A percentile compares a stretch with the other conserved stretches of the same genome.
phyloP scores from a whole-genome alignment of 2,888 invertebrate genomes.

The Syrista parreyssii region DNA sequence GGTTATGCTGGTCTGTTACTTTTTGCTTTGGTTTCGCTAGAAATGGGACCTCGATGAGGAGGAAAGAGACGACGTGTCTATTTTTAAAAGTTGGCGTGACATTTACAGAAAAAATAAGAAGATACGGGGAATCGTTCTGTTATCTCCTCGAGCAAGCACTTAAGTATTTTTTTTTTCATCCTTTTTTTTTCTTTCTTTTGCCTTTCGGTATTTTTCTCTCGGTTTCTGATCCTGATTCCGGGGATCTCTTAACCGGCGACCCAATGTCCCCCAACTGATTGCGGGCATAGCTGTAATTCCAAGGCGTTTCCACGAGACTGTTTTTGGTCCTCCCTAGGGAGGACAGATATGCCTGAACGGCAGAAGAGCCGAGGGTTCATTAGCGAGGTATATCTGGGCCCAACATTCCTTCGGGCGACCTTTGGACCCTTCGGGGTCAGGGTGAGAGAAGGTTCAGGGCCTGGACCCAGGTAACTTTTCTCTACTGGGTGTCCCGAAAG shows the following conservation, averaged over 20 bases:
- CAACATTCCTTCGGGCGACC: slow-evolving; percentile 58
- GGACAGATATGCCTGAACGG: slow-evolving; percentile 25
- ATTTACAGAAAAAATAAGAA: neutral
- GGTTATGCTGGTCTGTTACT: neutral
- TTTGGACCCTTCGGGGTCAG: slow-evolving; percentile 44
- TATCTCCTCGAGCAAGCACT: slow-evolving; percentile 5
- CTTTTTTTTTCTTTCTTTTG: neutral
- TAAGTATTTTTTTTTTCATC: slow-evolving; percentile 6
- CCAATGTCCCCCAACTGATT: neutral
- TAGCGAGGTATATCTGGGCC: slow-evolving; percentile 53
- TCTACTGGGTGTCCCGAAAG: slow-evolving; percentile 32
- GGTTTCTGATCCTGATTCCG: neutral
- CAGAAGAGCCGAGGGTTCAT: slow-evolving; percentile 49
- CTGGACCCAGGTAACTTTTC: slow-evolving; percentile 38
- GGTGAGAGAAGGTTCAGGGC: slow-evolving; percentile 35
- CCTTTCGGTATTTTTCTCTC: slow-evolving; percentile 18
- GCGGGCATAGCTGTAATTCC: slow-evolving; percentile 25
- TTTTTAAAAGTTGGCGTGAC: neutral
- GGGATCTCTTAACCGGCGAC: slow-evolving; percentile 3
- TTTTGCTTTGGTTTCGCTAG: neutral
- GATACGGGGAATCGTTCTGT: slow-evolving; percentile 1
- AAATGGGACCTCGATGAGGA: neutral
- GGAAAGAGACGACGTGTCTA: neutral
- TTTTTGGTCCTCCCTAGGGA: slow-evolving; percentile 1
- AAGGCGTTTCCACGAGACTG: slow-evolving; percentile 25